These are phyloP conservation scores for Thalassarche chlororhynchos DNA, from an alignment of 2,113 vertebrate species.

Conservation along the genomic window DNA sequence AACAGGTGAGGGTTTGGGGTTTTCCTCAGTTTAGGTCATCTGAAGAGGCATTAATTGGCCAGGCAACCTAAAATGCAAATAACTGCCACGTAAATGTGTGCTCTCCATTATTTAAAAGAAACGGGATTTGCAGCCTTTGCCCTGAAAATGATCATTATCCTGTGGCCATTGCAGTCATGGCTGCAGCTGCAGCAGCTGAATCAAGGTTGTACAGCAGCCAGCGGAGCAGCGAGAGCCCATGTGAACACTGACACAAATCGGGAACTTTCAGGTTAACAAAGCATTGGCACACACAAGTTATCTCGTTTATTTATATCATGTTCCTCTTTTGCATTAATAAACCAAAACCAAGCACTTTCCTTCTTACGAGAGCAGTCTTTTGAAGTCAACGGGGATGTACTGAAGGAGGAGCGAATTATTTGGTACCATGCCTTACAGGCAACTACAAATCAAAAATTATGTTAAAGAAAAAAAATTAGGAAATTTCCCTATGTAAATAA, in stretches of 20 bases:
- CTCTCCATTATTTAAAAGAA: background rate
- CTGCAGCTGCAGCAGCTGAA: background rate
- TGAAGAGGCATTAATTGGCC: background rate
- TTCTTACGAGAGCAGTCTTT: background rate
- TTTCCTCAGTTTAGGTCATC: background rate
- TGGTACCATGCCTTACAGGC: background rate
- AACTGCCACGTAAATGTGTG: background rate
- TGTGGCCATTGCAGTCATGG: accelerated
- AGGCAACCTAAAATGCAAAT: background rate
- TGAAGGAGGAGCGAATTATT: background rate
- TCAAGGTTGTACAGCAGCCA: background rate
- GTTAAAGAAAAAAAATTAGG: background rate
- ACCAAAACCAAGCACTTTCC: slow-evolving; percentile 42
- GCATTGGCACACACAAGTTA: background rate
- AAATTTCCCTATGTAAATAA: background rate
- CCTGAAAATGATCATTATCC: background rate
- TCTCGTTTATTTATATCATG: slow-evolving; percentile 33
- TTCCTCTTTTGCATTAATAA: slow-evolving; percentile 42
- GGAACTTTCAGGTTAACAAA: slow-evolving; percentile 5
- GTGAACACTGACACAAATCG: background rate
- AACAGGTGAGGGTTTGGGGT: background rate
- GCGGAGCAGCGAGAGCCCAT: background rate
- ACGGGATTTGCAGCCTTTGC: background rate
- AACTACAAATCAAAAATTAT: background rate
- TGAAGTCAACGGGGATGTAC: background rate